A percentile compares a stretch with the other conserved stretches of the same genome.
Evolutionary conservation across 53 echinoderm and acorn worm genomes (phyloP).

Genomic region (Astropecten irregularis): DNA sequence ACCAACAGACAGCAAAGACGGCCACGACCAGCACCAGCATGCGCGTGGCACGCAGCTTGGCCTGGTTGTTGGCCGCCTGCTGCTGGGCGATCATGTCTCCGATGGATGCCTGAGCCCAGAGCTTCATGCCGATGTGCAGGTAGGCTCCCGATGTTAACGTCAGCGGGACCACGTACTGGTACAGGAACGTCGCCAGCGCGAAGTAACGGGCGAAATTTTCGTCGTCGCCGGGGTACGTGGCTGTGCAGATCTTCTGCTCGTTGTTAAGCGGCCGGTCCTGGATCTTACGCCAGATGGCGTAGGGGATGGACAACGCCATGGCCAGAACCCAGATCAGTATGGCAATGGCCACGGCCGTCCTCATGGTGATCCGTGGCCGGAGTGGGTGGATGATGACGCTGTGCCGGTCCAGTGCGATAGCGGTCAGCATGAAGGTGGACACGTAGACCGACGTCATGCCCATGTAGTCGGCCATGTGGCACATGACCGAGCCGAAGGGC

Average conservation of each 20-base stretch:
- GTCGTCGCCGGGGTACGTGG: constrained; percentile 62
- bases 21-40: constrained; percentile 86
- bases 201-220: constrained; percentile 41
- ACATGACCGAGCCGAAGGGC: constrained; percentile 83
- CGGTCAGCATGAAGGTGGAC: constrained; percentile 90
- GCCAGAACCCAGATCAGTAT: constrained; percentile 81
- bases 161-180: constrained; percentile 84
- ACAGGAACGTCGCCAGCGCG: constrained; percentile 67
- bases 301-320: constrained; percentile 70
- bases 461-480: constrained; percentile 85
- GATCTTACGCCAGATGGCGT: constrained; percentile 63
- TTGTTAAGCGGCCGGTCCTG: not conserved
- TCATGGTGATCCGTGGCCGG: constrained; percentile 84
- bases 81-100: constrained; percentile 82
- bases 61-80: constrained; percentile 73
- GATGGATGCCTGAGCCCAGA: constrained; percentile 76
- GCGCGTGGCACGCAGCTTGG: constrained; percentile 78
- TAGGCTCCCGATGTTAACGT: constrained; percentile 78
- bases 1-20: constrained; percentile 88
- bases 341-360: constrained; percentile 74
- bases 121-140: constrained; percentile 80
- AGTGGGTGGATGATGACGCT: constrained; percentile 89
- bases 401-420: constrained; percentile 92
- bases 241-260: constrained; percentile 50
- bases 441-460: constrained; percentile 88